Conservation (phyloP, 2,797 vertebrate species). For the Nothura maculosa region DNA sequence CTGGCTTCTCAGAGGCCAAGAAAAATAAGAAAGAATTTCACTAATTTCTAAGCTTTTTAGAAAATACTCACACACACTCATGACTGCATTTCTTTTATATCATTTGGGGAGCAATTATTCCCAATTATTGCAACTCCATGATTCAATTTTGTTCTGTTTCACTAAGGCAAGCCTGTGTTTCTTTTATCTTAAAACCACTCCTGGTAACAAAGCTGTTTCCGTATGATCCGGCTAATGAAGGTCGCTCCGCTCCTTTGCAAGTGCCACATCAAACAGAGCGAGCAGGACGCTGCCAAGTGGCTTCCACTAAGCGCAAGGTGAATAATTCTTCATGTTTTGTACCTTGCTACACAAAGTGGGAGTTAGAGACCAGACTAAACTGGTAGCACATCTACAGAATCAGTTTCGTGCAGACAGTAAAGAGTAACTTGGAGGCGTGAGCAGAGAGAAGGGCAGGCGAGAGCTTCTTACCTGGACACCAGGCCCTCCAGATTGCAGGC, state of each 20-base stretch:
- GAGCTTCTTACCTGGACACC: neutral
- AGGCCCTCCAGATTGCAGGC: neutral
- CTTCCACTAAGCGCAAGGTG: slow-evolving; percentile 10
- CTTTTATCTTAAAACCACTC: slow-evolving; percentile 39
- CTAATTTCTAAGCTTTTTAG: neutral
- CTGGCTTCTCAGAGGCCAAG: neutral
- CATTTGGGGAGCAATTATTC: slow-evolving; percentile 1
- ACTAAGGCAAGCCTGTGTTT: neutral
- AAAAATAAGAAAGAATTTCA: neutral
- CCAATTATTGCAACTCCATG: neutral
- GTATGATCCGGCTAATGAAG: slow-evolving; percentile 43
- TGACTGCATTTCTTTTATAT: neutral
- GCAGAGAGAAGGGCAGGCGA: neutral
- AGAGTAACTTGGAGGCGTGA: neutral
- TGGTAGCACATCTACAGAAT: slow-evolving; percentile 7
- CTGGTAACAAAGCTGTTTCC: neutral
- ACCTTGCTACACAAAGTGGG: slow-evolving; percentile 9
- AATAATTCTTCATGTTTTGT: slow-evolving; percentile 27
- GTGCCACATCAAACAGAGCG: slow-evolving; percentile 53
- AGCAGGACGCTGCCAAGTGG: slow-evolving; percentile 47
- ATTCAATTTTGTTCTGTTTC: slow-evolving; percentile 6
- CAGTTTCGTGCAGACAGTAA: neutral
- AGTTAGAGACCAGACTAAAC: slow-evolving; percentile 10
- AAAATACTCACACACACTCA: neutral
- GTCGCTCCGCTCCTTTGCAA: slow-evolving; percentile 40